Evolutionary conservation across 2,797 vertebrate species (phyloP).

Genomic region (Alauda arvensis): DNA sequence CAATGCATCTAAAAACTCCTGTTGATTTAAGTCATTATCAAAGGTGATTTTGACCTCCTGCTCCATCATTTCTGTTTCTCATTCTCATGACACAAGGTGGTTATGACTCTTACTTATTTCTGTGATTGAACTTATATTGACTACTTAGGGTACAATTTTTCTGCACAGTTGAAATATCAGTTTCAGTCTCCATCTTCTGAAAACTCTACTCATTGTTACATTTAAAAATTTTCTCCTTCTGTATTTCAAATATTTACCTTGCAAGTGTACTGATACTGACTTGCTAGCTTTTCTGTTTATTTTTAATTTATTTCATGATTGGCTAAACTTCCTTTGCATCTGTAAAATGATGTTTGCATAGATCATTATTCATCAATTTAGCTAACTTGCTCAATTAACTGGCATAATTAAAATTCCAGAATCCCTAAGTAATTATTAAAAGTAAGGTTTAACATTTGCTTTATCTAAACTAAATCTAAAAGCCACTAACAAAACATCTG

Average conservation of each 20-base stretch:
- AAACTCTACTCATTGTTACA: not conserved
- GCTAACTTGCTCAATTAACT: constrained; percentile 3
- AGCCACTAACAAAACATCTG: not conserved
- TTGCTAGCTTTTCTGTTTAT: not conserved
- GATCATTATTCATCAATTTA: not conserved
- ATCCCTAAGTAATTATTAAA: constrained; percentile 18
- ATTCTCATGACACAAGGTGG: not conserved
- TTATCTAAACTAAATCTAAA: not conserved
- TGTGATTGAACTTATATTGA: not conserved
- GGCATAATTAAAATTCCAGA: constrained; percentile 12
- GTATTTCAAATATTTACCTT: constrained; percentile 5
- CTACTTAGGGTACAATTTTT: not conserved
- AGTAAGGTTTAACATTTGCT: not conserved
- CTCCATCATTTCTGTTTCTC: not conserved
- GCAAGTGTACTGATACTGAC: not conserved
- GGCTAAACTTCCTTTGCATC: not conserved
- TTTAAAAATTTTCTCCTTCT: not conserved
- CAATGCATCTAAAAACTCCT: not conserved
- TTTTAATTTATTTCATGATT: constrained; percentile 18
- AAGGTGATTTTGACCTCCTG: not conserved
- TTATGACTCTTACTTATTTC: not conserved
- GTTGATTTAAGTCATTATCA: not conserved
- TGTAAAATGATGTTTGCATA: constrained; percentile 1
- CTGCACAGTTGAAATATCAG: not conserved
- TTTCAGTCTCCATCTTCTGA: not conserved